Evolutionary conservation across 2,113 vertebrate genomes (phyloP).

Genomic region (Cyrtonyx montezumae): DNA sequence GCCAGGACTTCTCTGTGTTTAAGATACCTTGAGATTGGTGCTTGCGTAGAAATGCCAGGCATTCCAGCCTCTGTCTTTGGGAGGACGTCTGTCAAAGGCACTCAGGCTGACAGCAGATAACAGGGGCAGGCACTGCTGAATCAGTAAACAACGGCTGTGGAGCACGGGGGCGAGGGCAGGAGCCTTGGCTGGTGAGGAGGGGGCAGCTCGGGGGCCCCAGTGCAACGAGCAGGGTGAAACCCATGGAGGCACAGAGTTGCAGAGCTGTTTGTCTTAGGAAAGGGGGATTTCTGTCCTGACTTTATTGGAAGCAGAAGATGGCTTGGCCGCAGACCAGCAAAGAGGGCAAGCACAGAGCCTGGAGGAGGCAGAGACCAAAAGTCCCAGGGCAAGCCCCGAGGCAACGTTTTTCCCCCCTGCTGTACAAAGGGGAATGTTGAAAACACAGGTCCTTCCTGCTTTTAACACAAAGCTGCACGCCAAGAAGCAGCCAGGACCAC

Average conservation of each 20-base stretch:
- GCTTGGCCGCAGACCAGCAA: fast-evolving
- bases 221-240: too few species aligned
- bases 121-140: fast-evolving
- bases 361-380: background rate
- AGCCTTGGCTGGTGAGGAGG: background rate
- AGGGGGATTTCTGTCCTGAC: background rate
- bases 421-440: background rate
- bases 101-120: background rate
- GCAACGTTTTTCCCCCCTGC: fast-evolving
- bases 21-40: background rate
- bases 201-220: background rate
- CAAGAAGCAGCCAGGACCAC: fast-evolving
- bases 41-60: background rate
- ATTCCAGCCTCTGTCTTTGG: background rate
- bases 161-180: background rate
- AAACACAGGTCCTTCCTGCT: background rate
- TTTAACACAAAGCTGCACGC: background rate
- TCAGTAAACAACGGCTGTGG: background rate
- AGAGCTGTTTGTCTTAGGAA: fast-evolving
- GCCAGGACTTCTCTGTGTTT: background rate
- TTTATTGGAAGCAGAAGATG: background rate
- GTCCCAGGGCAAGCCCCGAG: background rate
- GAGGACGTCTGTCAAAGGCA: background rate
- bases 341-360: background rate
- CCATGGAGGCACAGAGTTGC: background rate